These are phyloP conservation scores for Meiosimyza decipiens DNA, from an alignment of 2,888 invertebrate species.

Conservation along the genomic window DNA sequence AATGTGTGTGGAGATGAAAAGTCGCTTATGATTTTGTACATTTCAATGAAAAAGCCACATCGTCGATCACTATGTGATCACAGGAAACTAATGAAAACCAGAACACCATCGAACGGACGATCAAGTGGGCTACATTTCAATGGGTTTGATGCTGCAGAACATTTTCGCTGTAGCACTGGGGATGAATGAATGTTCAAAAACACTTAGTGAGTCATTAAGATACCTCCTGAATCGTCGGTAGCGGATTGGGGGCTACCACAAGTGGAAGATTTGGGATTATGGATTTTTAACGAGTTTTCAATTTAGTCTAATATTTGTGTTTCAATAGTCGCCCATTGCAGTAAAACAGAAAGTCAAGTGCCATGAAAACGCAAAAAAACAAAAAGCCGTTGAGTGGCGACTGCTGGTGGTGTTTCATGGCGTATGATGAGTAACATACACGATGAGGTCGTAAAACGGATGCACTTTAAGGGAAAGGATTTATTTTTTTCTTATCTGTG, in stretches of 20 bases:
- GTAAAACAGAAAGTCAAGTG: constrained; percentile 1
- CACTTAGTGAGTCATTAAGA: constrained; percentile 33
- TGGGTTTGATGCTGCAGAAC: neutral
- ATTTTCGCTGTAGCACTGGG: neutral
- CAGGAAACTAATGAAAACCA: neutral
- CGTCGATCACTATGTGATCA: constrained; percentile 11
- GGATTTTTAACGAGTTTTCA: constrained; percentile 67
- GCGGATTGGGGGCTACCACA: neutral
- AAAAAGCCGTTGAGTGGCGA: constrained; percentile 28
- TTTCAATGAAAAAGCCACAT: constrained; percentile 30
- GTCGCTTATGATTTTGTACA: constrained; percentile 4
- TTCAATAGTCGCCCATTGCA: neutral
- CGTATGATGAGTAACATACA: neutral
- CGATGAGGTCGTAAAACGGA: constrained; percentile 19
- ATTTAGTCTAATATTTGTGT: constrained; percentile 53
- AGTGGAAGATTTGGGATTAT: constrained; percentile 55
- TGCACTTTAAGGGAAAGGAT: constrained; percentile 20
- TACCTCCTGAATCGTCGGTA: neutral
- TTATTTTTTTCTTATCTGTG: neutral
- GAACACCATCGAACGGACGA: neutral
- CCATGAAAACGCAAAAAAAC: neutral
- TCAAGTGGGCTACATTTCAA: constrained; percentile 7
- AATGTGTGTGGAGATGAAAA: neutral
- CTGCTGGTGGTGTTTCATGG: constrained; percentile 21
- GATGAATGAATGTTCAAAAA: neutral